phyloP scores from a whole-genome alignment of 2,113 vertebrate species.

The Plestiodon gilberti region DNA sequence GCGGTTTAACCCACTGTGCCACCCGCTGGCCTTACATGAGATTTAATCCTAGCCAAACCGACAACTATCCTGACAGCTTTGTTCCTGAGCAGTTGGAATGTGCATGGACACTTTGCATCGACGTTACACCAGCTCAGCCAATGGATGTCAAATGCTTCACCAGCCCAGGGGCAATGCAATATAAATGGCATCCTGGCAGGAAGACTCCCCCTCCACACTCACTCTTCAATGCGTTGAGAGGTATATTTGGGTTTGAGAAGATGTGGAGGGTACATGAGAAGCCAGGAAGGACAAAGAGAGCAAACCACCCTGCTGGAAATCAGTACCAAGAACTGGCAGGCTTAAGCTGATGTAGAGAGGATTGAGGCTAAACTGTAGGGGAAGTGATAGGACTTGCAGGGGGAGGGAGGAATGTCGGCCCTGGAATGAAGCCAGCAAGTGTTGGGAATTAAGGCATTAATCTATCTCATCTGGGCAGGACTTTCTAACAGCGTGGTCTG shows the following conservation, averaged over 20 bases:
- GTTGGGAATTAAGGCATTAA: slow-evolving; percentile 21
- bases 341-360: neutral
- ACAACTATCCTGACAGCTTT: neutral
- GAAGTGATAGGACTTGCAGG: neutral
- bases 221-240: neutral
- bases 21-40: too few relatives aligned
- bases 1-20: too few relatives aligned
- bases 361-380: neutral
- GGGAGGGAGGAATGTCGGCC: neutral
- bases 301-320: neutral
- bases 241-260: neutral
- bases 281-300: neutral
- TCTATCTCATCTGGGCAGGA: neutral
- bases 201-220: neutral
- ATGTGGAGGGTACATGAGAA: neutral
- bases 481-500: neutral
- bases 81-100: neutral
- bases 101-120: neutral
- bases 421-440: neutral
- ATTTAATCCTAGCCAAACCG: neutral
- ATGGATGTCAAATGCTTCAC: neutral
- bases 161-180: neutral
- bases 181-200: neutral
- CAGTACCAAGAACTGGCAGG: neutral
- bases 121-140: neutral